Conservation (phyloP, 2,113 vertebrate species). For the Lanius ludovicianus region DNA sequence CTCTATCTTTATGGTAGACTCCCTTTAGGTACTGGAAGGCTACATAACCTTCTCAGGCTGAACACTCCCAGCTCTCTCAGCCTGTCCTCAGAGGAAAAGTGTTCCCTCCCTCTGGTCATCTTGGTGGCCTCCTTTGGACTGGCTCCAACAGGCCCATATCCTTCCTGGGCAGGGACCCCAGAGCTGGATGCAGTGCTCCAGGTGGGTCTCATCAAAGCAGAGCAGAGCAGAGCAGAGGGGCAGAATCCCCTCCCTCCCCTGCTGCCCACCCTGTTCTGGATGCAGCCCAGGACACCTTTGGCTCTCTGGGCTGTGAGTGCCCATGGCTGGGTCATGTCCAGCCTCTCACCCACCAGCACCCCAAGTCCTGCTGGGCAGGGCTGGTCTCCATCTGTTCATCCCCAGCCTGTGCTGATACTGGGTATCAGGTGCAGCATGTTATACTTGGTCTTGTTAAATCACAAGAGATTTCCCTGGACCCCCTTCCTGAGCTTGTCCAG, state of each 20-base stretch:
- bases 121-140: background rate
- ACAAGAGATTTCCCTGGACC: background rate
- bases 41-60: background rate
- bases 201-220: background rate
- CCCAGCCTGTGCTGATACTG: background rate
- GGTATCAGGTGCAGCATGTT: accelerated
- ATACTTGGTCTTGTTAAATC: background rate
- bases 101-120: background rate
- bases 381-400: background rate
- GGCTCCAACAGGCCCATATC: accelerated
- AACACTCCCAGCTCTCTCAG: background rate
- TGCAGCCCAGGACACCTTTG: background rate
- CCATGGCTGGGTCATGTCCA: background rate
- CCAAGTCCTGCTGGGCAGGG: background rate
- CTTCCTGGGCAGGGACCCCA: accelerated
- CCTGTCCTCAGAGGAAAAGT: background rate
- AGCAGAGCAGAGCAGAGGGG: background rate
- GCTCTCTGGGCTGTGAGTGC: background rate
- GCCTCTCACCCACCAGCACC: background rate
- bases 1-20: no score
- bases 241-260: background rate
- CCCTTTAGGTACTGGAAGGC: background rate
- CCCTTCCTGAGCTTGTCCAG: background rate
- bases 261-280: background rate
- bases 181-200: background rate